phyloP scores from a whole-genome alignment of 2,113 vertebrate genomes.

The Nipponia nippon region DNA sequence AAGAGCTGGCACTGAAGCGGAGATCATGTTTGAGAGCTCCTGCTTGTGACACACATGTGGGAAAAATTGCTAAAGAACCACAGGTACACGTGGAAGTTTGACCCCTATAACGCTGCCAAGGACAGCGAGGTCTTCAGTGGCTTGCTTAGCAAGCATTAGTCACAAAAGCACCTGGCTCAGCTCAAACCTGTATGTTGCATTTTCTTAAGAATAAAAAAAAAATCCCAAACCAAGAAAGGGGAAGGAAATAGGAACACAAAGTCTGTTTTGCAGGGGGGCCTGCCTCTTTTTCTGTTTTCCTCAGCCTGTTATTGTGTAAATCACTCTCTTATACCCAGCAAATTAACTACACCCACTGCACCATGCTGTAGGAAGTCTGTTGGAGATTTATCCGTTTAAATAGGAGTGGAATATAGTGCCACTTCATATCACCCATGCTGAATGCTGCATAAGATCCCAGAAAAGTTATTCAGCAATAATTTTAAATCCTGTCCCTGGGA shows the following conservation, averaged over 20 bases:
- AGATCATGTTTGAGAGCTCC: not conserved
- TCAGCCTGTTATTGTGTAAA: not conserved
- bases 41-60: not conserved
- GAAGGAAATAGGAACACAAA: not conserved
- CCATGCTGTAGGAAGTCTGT: not conserved
- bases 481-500: not conserved
- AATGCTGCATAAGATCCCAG: not conserved
- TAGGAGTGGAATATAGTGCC: not conserved
- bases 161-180: slow-evolving; percentile 15
- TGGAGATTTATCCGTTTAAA: not conserved
- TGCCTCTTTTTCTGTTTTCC: not conserved
- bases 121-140: not conserved
- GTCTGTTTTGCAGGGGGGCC: not conserved
- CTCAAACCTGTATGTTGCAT: not conserved
- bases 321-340: not conserved
- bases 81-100: not conserved
- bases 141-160: not conserved
- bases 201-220: not conserved
- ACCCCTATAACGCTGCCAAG: slow-evolving; percentile 17
- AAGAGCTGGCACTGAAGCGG: not conserved
- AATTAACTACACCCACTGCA: not conserved
- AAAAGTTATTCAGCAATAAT: slow-evolving; percentile 24
- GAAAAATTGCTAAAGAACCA: not conserved
- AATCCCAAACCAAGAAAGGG: not conserved
- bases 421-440: not conserved